Percentiles rank a stretch among this genome's conserved stretches.
phyloP scores from a whole-genome alignment of 1,140 invertebrate species.

The Sarcophaga bullata region DNA sequence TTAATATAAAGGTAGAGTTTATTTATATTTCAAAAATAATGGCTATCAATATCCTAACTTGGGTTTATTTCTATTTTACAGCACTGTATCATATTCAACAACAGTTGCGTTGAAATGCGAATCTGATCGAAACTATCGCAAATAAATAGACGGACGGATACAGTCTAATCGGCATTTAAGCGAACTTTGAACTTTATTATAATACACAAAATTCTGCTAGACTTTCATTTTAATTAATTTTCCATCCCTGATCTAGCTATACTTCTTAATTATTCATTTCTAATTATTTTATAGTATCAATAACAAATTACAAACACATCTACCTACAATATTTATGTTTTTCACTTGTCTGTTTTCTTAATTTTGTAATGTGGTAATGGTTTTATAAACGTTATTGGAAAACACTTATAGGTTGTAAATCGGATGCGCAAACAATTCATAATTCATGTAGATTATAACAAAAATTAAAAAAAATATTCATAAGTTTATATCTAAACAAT shows the following conservation, averaged over 20 bases:
- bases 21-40: too few relatives aligned
- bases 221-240: background rate
- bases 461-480: too few relatives aligned
- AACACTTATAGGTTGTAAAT: background rate
- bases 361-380: too few relatives aligned
- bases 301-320: conserved; percentile 34
- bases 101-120: too few relatives aligned
- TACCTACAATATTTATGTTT: conserved; percentile 13
- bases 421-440: conserved; percentile 3
- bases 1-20: too few relatives aligned
- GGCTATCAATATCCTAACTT: too few relatives aligned
- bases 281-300: conserved; percentile 19
- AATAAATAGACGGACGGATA: too few relatives aligned
- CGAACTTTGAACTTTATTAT: background rate
- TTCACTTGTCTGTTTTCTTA: background rate
- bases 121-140: too few relatives aligned
- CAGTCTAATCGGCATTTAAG: background rate
- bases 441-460: too few relatives aligned
- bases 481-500: too few relatives aligned
- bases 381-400: background rate
- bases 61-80: too few relatives aligned
- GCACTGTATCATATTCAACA: too few relatives aligned
- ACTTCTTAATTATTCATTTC: background rate
- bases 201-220: background rate
- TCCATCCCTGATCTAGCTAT: background rate